These are phyloP conservation scores for Epinotia bilunana DNA, from an alignment of 2,888 invertebrate genomes.

Conservation along the genomic window DNA sequence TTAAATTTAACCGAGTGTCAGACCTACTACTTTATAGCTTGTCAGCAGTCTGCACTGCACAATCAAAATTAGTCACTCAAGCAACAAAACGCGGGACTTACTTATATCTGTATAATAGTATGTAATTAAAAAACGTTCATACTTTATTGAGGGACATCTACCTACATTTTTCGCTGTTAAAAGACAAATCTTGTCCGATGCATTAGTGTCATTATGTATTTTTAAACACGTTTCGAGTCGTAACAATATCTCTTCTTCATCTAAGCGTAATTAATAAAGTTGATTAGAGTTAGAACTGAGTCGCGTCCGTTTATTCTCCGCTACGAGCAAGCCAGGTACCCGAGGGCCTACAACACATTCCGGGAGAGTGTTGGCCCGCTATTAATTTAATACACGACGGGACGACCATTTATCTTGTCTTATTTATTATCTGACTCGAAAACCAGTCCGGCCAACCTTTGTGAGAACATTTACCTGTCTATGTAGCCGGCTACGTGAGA, in stretches of 20 bases:
- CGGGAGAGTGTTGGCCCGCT: slow-evolving; percentile 73
- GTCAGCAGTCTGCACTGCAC: neutral
- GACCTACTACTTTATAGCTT: neutral
- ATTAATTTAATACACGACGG: slow-evolving; percentile 82
- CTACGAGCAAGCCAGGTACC: slow-evolving; percentile 60
- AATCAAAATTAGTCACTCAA: neutral
- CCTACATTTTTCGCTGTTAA: neutral
- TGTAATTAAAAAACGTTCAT: no score
- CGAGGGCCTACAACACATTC: slow-evolving; percentile 72
- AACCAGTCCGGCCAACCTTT: slow-evolving; percentile 77
- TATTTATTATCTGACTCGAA: slow-evolving; percentile 81
- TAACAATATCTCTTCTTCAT: slow-evolving; percentile 16
- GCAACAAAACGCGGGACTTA: neutral
- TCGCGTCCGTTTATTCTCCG: slow-evolving; percentile 62
- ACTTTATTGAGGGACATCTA: neutral
- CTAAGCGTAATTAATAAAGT: slow-evolving; percentile 34
- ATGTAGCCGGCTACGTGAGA: slow-evolving; percentile 61
- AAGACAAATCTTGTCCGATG: neutral
- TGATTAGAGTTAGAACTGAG: slow-evolving; percentile 65
- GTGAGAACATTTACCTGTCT: slow-evolving; percentile 68
- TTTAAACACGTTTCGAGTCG: neutral
- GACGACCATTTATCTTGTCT: slow-evolving; percentile 82
- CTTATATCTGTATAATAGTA: neutral
- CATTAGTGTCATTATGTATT: slow-evolving; percentile 1
- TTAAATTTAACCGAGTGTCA: slow-evolving; percentile 13